Percentiles rank a stretch among this genome's conserved stretches.
Evolutionary conservation across 1,140 invertebrate genomes (phyloP).

Genomic region (Triops cancriformis): DNA sequence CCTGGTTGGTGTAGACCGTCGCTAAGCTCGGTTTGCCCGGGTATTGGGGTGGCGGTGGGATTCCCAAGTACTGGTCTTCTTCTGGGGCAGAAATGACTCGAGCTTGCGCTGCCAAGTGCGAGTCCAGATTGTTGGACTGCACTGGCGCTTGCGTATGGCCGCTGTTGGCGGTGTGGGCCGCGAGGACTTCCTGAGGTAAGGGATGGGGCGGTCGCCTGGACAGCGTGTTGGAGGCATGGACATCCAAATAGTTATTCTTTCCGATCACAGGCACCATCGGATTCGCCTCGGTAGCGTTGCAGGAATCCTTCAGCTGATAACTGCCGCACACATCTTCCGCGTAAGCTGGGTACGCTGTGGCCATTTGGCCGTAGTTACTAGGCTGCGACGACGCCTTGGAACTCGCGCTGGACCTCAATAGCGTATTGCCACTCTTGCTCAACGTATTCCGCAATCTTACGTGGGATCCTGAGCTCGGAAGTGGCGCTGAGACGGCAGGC

Average conservation of each 20-base stretch:
- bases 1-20: conserved; percentile 53
- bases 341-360: conserved; percentile 22
- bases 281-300: neutral
- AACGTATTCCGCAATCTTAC: neutral
- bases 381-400: neutral
- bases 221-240: conserved; percentile 47
- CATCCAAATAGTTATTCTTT: conserved; percentile 58
- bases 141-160: conserved; percentile 36
- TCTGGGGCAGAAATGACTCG: conserved; percentile 19
- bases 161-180: conserved; percentile 12
- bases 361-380: neutral
- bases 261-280: conserved; percentile 44
- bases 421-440: conserved; percentile 1
- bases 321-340: conserved; percentile 22
- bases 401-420: neutral
- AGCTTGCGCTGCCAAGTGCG: conserved; percentile 13
- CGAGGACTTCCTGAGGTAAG: conserved; percentile 23
- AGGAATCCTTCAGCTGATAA: neutral
- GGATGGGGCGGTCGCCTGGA: conserved; percentile 30
- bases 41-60: conserved; percentile 42
- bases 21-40: conserved; percentile 43
- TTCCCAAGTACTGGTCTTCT: conserved; percentile 24
- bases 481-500: neutral
- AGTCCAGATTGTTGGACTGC: conserved; percentile 31
- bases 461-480: neutral